Conservation (phyloP, 2,888 invertebrate genomes). For the Mesorhabditis spiculigera region DNA sequence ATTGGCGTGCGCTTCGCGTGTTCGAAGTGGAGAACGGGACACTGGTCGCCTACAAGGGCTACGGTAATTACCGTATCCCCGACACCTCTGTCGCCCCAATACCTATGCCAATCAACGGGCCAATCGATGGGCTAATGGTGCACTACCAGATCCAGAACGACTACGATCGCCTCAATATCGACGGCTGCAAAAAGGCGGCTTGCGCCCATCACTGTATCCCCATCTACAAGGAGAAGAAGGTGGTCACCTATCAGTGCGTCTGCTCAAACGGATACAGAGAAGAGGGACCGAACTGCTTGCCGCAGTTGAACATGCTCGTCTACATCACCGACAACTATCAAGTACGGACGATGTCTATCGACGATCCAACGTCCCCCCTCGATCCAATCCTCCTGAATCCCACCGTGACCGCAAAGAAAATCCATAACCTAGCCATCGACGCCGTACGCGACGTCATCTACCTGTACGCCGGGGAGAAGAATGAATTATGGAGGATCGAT, state of each 20-base stretch:
- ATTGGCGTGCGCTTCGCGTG: too few species aligned
- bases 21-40: too few species aligned
- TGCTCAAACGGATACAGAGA: background rate
- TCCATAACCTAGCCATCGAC: slow-evolving; percentile 19
- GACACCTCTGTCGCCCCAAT: too few species aligned
- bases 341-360: background rate
- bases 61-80: too few species aligned
- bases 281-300: background rate
- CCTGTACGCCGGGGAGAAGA: slow-evolving; percentile 22
- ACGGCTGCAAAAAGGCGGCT: too few species aligned
- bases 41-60: too few species aligned
- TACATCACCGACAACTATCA: background rate
- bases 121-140: too few species aligned
- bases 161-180: too few species aligned
- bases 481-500: slow-evolving; percentile 66
- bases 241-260: slow-evolving; percentile 7
- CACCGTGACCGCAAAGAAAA: slow-evolving; percentile 15
- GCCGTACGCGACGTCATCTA: background rate
- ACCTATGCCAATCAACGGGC: too few species aligned
- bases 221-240: too few species aligned
- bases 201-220: too few species aligned
- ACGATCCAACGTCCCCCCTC: background rate
- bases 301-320: background rate
- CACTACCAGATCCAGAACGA: too few species aligned
- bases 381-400: slow-evolving; percentile 9